Base-by-base conservation (phyloP, 2,888 invertebrate species). In the Biston stratarius region DNA sequence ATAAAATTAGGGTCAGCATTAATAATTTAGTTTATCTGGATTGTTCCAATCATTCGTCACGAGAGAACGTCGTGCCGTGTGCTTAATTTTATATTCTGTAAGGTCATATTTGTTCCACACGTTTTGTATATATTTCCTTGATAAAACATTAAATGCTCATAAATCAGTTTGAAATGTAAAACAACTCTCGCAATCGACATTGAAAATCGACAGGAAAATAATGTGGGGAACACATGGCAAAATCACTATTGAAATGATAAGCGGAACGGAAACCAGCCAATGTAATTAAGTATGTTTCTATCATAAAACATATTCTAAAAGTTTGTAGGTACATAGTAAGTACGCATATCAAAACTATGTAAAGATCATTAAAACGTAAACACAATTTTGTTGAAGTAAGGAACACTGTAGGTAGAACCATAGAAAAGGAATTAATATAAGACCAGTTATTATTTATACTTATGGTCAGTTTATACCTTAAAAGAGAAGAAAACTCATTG, bases 151-250 rank as follows among this genome's bases (percentile, higher is more conserved):
- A n/a, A 24, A 47, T 6, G 49, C 5, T 33, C 24, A 38, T 44
- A 36, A 51, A 45, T 45, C 5, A 38, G 10, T 38, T 33, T 49
- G 33, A 6, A 34, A 53, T 24, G 5, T 5, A 11, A 24, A 49
- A 42, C 57, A 12, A 15, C 11, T 59, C 33, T 64, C 40, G 14
- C 34, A 40, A 14, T 7, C 51, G 65, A 56, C 60, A 61, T 65
- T 61, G 65, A 56, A 64, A 64, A 47, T 36, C 14, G 42, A 56
- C 47, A 64, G 61, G 62, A 61, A 61, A 64, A 56, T 15, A 62
- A 47, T 49, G 60, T 63, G 49, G 33, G 15, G 24, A 52, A 68
- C 57, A 64, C 60, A 55, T 63, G 51, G 55, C 15, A 38, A 33
- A 36, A 57, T 51, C 24, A 58, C 38, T 45, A 34, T 48, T 33